Percentiles rank a stretch among this genome's conserved stretches.
These are phyloP conservation scores for Xanthia icteritia DNA, from an alignment of 2,888 invertebrate genomes.

Conservation along the genomic window DNA sequence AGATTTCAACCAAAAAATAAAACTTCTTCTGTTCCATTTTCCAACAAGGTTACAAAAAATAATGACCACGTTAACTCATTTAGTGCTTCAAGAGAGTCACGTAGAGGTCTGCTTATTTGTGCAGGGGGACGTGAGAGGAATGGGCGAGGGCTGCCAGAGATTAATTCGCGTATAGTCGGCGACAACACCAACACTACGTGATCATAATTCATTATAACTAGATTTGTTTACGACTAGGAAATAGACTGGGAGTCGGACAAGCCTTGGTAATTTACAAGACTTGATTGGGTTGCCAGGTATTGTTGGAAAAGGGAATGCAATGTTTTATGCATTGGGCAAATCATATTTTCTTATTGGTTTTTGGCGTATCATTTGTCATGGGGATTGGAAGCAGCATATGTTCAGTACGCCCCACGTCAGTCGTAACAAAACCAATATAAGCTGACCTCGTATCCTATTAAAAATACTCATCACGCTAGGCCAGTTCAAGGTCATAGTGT, in stretches of 20 bases:
- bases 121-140: constrained; percentile 61
- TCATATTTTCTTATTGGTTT: too few relatives aligned
- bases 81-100: constrained; percentile 58
- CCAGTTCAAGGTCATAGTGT: too few relatives aligned
- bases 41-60: constrained; percentile 19
- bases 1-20: neutral
- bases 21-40: neutral
- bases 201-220: constrained; percentile 63
- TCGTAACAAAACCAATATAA: too few relatives aligned
- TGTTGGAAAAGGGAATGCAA: neutral
- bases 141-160: constrained; percentile 47
- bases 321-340: neutral
- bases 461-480: too few relatives aligned
- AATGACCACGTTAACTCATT: constrained; percentile 58
- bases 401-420: too few relatives aligned
- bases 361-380: too few relatives aligned
- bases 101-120: constrained; percentile 64
- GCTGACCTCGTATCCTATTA: too few relatives aligned
- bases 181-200: constrained; percentile 64
- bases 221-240: constrained; percentile 63
- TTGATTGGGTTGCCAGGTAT: neutral
- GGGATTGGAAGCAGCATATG: too few relatives aligned
- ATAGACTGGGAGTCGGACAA: constrained; percentile 11
- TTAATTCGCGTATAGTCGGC: constrained; percentile 66
- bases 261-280: constrained; percentile 25